Evolutionary conservation across 2,797 vertebrate genomes (phyloP), one percentile per base, ranked within the genome.

Genomic region (Acrocephalus scirpaceus): DNA sequence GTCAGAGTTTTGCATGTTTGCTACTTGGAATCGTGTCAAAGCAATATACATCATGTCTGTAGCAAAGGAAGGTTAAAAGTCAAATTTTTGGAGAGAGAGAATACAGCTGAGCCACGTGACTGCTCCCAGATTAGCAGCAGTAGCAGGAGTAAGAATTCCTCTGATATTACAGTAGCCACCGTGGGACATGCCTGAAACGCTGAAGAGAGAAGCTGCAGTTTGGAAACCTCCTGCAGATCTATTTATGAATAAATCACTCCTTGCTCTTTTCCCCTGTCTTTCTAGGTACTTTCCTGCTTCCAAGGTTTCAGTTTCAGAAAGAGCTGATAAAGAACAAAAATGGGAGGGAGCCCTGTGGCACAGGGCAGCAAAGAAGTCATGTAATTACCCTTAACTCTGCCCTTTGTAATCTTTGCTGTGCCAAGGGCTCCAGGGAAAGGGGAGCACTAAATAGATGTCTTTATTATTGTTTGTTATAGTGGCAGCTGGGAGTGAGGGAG

Each of bases 101-200:
- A 79, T 88, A 83, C 58, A 74, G 72, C 83, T 62, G 84, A 83
- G 81, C 42, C 92, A 92, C 10, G 70, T 91, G 92, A 90, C 83
- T 48, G 79, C 54, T 96, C 92, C 93, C 93, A 95, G 90, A 96
- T 96, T 94, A 97, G 95, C 95, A 97, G 91, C 94, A 93, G 95
- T 87, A 91, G 89, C 95, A 95, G 95, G 73, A 96, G 83, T 45
- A 86, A 92, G 90, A 85, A 94, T 96, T 97, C 95, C 92, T 94
- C 91, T 93, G 92, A 93, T 94, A 95, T 92, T 97, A 92, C 92
- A 96, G 95, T 93, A 95, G 93, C 90, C 83, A 95, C 80, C 2
- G 5, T 65, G 94, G 94, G 91, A 95, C 74, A 84, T 95, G 93
- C 77, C 92, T 88, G 67, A 90, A 95, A 92, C 79, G 36, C 40